These are phyloP conservation scores for Ommatoiulus sabulosus DNA, from an alignment of 2,888 invertebrate species.

Conservation along the genomic window DNA sequence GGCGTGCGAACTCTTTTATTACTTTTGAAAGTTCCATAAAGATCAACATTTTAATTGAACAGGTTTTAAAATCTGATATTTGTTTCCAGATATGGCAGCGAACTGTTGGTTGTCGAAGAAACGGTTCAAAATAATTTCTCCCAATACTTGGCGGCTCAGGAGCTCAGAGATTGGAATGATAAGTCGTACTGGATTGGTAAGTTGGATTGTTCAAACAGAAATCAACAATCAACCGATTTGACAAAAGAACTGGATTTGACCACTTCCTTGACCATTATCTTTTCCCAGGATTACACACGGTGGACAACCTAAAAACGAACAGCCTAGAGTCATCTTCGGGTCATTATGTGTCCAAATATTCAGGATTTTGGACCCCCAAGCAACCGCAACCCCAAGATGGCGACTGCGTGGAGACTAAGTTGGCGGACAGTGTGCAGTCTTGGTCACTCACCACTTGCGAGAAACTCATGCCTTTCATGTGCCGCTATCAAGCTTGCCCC, in stretches of 20 bases:
- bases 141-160: slow-evolving; percentile 78
- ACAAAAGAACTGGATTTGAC: no score
- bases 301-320: slow-evolving; percentile 92
- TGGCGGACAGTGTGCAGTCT: slow-evolving; percentile 78
- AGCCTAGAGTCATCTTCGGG: slow-evolving; percentile 95
- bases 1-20: no score
- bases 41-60: no score
- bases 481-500: slow-evolving; percentile 90
- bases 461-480: slow-evolving; percentile 93
- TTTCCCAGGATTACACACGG: slow-evolving; percentile 79
- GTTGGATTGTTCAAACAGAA: background rate
- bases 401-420: slow-evolving; percentile 80
- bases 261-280: no score
- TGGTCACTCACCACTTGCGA: slow-evolving; percentile 97
- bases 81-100: slow-evolving; percentile 87
- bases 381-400: slow-evolving; percentile 90
- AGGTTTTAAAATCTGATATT: background rate
- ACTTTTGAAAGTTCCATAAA: no score
- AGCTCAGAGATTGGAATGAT: slow-evolving; percentile 68
- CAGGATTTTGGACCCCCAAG: slow-evolving; percentile 89
- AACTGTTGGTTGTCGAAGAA: slow-evolving; percentile 90
- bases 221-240: background rate
- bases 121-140: slow-evolving; percentile 93
- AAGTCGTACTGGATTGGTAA: slow-evolving; percentile 76
- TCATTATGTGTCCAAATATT: slow-evolving; percentile 89